A percentile compares a stretch with the other conserved stretches of the same genome.
phyloP scores from a whole-genome alignment of 1,140 invertebrate species.

The Papilio polyxenes region DNA sequence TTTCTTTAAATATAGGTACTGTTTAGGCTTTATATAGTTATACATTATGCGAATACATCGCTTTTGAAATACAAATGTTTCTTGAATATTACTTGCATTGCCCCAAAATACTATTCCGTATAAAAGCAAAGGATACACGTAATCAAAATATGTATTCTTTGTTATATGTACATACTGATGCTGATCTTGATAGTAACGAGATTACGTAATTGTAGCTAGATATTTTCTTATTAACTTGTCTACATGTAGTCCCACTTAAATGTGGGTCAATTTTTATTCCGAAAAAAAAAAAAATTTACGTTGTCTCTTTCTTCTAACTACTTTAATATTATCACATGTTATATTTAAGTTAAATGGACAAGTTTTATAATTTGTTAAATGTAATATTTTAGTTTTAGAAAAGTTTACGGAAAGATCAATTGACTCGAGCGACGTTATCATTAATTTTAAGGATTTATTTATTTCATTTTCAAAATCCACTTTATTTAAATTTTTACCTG shows the following conservation, averaged over 20 bases:
- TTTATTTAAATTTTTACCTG: slow-evolving; percentile 17
- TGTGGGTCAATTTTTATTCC: slow-evolving; percentile 33
- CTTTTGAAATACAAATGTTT: slow-evolving; percentile 36
- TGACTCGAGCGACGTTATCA: slow-evolving; percentile 29
- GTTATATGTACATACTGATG: slow-evolving; percentile 32
- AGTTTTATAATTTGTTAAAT: slow-evolving; percentile 41
- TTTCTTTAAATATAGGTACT: neutral
- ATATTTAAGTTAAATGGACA: slow-evolving; percentile 32
- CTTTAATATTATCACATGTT: neutral
- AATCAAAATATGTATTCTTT: slow-evolving; percentile 8
- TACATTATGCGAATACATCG: slow-evolving; percentile 34
- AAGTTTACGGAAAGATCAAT: slow-evolving; percentile 41
- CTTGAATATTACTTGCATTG: slow-evolving; percentile 35
- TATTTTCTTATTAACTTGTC: slow-evolving; percentile 37
- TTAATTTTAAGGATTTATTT: slow-evolving; percentile 38
- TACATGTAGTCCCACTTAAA: slow-evolving; percentile 39
- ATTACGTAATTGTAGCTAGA: slow-evolving; percentile 38
- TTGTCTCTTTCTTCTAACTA: slow-evolving; percentile 34
- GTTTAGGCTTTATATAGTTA: neutral
- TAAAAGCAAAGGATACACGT: slow-evolving; percentile 37
- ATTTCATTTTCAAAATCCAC: slow-evolving; percentile 37
- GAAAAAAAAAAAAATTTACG: neutral
- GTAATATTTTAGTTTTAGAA: slow-evolving; percentile 39
- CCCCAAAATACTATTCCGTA: slow-evolving; percentile 42
- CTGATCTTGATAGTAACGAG: slow-evolving; percentile 27